Base-by-base conservation (phyloP, 2,113 vertebrate species). In the Haliaeetus leucogaster region DNA sequence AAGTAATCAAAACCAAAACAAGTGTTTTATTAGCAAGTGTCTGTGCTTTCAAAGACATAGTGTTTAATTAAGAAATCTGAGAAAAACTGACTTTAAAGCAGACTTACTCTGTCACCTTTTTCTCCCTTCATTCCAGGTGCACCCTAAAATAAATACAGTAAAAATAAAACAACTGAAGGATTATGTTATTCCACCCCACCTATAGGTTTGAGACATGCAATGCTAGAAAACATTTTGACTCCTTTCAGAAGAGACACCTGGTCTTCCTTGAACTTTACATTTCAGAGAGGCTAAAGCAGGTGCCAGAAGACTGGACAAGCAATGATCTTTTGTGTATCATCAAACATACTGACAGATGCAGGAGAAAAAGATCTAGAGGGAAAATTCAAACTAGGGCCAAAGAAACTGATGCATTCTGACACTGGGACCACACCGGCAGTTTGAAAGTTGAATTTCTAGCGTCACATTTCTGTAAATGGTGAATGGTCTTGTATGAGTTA, bases 61-160 rank as follows among this genome's bases (percentile, higher is more conserved):
- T 11, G 11, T 77, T 95, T 94, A 66, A 86, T 34, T 83, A 42
- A 45, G 70, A 82, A 89, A 86, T 52, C 50, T 79, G 80, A 91
- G 36, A 53, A 19, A 73, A 88, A 66, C 2, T 63, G 13, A 86
- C 56, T 92, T 93, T 81, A 87, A 96, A 86, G 52, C 25, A 86
- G 58, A 99, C 99, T 99, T 98, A 99, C 99, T 95, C 99, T 98
- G 86, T 99, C 99, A 61, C 99, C 99, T 88, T 99, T 99, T 97
- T 99, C 99, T 98, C 99, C 99, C 92, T 99, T 99, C 61, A 98
- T 93, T 73, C 99, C 99, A 40, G 94, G 70, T 40, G 96, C 3
- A 63, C 99, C 99, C 99, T 99, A 88, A 94, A 98, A 95, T 55
- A 96, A 98, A 92, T 73, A 77, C 67, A 97, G 32, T 40, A 86